Conservation (phyloP, 1,140 invertebrate species). For the Dendrolimus kikuchii region DNA sequence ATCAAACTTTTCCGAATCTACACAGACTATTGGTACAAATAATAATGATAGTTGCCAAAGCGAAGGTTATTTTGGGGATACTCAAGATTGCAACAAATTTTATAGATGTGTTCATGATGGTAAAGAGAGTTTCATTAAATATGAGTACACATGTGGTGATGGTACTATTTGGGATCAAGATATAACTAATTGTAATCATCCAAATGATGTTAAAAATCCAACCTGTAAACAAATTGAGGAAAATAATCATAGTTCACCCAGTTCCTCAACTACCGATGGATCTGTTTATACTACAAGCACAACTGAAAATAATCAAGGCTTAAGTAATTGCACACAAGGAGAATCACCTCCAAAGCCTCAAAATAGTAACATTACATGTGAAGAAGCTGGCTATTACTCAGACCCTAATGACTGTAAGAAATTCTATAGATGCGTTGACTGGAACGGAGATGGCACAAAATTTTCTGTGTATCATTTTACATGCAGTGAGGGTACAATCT, state of each 20-base stretch:
- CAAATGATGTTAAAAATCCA: constrained; percentile 46
- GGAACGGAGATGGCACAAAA: constrained; percentile 72
- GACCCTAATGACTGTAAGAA: constrained; percentile 79
- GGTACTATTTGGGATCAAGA: constrained; percentile 74
- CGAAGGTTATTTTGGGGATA: constrained; percentile 76
- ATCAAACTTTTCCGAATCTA: neutral
- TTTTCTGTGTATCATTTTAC: constrained; percentile 78
- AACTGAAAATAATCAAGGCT: constrained; percentile 22
- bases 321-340: constrained; percentile 25
- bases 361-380: constrained; percentile 49
- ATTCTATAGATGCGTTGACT: constrained; percentile 82
- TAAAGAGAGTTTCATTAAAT: constrained; percentile 71
- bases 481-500: constrained; percentile 76
- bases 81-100: constrained; percentile 73
- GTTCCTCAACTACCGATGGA: constrained; percentile 2
- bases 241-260: constrained; percentile 6
- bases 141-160: constrained; percentile 76
- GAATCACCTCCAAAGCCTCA: constrained; percentile 27
- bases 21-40: constrained; percentile 5
- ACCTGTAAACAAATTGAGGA: constrained; percentile 32
- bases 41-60: constrained; percentile 34
- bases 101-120: constrained; percentile 77
- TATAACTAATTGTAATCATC: constrained; percentile 69
- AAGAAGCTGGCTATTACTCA: constrained; percentile 77
- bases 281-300: constrained; percentile 10